Evolutionary conservation across 2,797 vertebrate genomes (phyloP), one percentile per base, ranked within the genome.

Genomic region (Myripristis jacobus): DNA sequence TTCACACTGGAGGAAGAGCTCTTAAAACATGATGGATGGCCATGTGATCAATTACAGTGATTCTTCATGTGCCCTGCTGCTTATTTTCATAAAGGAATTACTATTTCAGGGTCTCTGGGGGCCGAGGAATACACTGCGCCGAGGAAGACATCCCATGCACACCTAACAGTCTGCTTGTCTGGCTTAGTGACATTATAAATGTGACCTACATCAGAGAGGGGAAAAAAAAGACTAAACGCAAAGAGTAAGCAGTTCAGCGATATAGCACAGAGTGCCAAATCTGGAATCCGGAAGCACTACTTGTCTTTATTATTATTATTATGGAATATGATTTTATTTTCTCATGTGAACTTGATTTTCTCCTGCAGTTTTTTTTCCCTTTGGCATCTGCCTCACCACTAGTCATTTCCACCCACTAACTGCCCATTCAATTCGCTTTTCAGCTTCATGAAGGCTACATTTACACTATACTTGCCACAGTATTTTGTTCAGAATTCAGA

Each of bases 21-120:
- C 50, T 63, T 89, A 80, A 85, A 80, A 36, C 21, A 25, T 76
- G 63, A 80, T 84, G 69, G 68, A 74, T 84, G 75, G 9, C 51
- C 61, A 66, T 84, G 43, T 62, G 84, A 86, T 77, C 67, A 81
- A 82, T 87, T 66, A 85, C 15, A 66, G 61, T 61, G 53, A 87
- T 75, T 85, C 85, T 84, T 31, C 9, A 79, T 52, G 21, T 75
- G 24, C 15, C 68, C 50, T 59, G 74, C 27, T 56, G 65, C 75
- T 38, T 79, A 64, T 71, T 83, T 88, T 80, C 66, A 81, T 53
- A 62, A 81, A 71, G 73, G 8, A 27, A 73, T 56, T 73, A 71
- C 19, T n/a, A 62, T 27, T 43, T 44, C 82, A 78, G 74, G 61
- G 61, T 15, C 48, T 75, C 54, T 18, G 27, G 4, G 51, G 38